These are phyloP conservation scores for Xanthia icteritia DNA, from an alignment of 2,888 invertebrate genomes.

Conservation along the genomic window DNA sequence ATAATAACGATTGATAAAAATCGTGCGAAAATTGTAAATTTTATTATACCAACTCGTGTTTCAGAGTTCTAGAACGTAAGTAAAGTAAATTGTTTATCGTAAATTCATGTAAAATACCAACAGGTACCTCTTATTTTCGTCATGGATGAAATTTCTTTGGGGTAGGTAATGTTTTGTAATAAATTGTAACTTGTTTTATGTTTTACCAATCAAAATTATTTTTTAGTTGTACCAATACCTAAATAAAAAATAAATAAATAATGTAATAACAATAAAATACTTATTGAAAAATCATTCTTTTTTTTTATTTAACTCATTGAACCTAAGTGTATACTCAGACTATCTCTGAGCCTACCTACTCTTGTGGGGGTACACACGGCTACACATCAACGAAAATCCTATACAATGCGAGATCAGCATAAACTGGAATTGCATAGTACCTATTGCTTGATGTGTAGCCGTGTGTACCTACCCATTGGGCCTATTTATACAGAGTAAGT, in stretches of 20 bases:
- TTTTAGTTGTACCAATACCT: background rate
- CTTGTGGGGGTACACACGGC: too few species aligned
- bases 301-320: too few species aligned
- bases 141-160: background rate
- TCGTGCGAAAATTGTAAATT: background rate
- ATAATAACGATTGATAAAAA: background rate
- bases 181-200: constrained; percentile 8
- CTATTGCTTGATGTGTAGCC: too few species aligned
- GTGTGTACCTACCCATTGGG: too few species aligned
- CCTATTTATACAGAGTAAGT: too few species aligned
- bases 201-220: constrained; percentile 13
- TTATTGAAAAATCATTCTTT: background rate
- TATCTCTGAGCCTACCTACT: too few species aligned
- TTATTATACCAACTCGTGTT: background rate
- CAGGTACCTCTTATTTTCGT: background rate
- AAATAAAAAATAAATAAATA: background rate
- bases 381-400: too few species aligned
- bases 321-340: too few species aligned
- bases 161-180: constrained; percentile 18
- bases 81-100: background rate
- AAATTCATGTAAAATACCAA: background rate
- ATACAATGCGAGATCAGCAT: too few species aligned
- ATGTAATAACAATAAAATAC: background rate
- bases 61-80: background rate
- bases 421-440: too few species aligned